These are phyloP conservation scores for Eurosta solidaginis DNA, from an alignment of 1,140 invertebrate species.

Conservation along the genomic window DNA sequence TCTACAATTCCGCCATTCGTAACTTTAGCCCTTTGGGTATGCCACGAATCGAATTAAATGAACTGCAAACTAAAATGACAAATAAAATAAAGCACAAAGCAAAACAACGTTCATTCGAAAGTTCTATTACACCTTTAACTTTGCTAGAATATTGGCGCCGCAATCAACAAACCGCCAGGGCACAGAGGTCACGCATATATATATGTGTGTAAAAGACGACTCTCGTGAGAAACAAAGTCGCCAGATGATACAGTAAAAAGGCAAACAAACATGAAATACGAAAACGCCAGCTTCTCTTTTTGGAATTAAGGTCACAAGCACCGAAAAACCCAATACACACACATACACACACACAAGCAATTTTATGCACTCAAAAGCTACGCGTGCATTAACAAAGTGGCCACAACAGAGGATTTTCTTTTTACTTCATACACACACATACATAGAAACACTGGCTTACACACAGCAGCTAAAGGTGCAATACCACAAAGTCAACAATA, in stretches of 20 bases:
- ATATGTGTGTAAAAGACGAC: background rate
- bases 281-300: conserved; percentile 5
- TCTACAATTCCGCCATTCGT: background rate
- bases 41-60: background rate
- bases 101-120: background rate
- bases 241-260: conserved; percentile 7
- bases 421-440: too few relatives aligned
- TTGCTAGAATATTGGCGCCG: background rate
- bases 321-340: background rate
- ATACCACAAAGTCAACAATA: conserved; percentile 6
- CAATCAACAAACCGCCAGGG: background rate
- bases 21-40: background rate
- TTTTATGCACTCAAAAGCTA: background rate
- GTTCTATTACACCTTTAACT: background rate
- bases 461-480: background rate
- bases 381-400: conserved; percentile 7
- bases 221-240: background rate
- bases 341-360: background rate
- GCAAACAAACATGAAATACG: conserved; percentile 16
- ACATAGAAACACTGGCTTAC: too few relatives aligned
- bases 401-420: background rate
- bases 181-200: too few relatives aligned
- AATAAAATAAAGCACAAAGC: background rate
- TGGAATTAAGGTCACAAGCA: background rate
- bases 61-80: background rate